Evolutionary conservation across 2,797 vertebrate genomes (phyloP).

Genomic region (Lophotriccus pileatus): DNA sequence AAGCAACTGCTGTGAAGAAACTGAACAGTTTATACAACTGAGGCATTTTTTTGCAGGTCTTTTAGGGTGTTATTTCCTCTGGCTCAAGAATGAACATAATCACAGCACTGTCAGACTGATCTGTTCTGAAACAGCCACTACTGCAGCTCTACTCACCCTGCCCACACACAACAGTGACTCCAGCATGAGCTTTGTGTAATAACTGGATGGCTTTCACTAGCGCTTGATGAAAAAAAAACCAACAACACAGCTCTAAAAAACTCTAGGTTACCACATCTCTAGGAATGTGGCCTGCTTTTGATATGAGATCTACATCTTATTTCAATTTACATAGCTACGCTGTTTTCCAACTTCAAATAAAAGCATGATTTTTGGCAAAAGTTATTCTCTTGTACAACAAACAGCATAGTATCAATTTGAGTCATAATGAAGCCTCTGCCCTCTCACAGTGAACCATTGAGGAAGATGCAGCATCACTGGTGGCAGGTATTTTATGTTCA

Average conservation of each 20-base stretch:
- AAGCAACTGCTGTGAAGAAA: constrained; percentile 9
- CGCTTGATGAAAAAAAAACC: background rate
- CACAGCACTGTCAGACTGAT: background rate
- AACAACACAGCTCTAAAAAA: background rate
- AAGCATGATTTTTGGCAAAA: background rate
- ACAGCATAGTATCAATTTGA: background rate
- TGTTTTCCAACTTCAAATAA: background rate
- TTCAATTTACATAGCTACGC: background rate
- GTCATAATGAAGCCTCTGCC: background rate
- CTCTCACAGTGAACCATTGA: background rate
- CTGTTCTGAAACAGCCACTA: background rate
- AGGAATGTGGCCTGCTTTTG: background rate
- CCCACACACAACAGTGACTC: background rate
- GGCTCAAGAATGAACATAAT: background rate
- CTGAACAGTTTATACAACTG: background rate
- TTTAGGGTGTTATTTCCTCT: background rate
- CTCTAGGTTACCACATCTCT: background rate
- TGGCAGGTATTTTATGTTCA: background rate
- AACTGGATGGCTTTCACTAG: background rate
- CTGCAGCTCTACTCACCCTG: background rate
- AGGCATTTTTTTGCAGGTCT: background rate
- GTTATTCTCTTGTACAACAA: background rate
- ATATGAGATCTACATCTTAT: background rate
- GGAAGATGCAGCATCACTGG: background rate
- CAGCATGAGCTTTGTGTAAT: background rate